Conservation (phyloP, 2,797 vertebrate genomes). For the Artibeus jamaicensis region DNA sequence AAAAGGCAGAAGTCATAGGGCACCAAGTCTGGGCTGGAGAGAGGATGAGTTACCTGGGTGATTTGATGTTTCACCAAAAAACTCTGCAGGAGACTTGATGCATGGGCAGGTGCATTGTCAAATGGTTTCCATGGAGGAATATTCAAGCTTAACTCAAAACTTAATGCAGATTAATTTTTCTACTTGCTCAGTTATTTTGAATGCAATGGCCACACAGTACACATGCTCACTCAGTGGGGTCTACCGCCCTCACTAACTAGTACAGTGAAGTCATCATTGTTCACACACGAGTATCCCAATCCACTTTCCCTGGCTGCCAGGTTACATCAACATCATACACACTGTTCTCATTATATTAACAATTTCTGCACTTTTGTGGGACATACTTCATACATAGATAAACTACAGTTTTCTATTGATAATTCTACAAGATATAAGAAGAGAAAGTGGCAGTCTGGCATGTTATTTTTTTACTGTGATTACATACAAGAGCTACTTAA, state of each 20-base stretch:
- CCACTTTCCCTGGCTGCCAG: neutral
- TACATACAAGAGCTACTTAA: neutral
- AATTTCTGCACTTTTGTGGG: neutral
- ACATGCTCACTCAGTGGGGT: neutral
- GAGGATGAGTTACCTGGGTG: neutral
- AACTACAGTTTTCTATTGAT: neutral
- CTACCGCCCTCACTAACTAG: neutral
- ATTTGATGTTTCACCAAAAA: neutral
- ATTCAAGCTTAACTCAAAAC: neutral
- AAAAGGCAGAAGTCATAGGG: neutral
- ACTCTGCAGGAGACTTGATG: neutral
- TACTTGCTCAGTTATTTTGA: neutral
- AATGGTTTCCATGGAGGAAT: neutral
- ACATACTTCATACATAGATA: neutral
- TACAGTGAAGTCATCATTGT: neutral
- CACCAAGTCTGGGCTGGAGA: neutral
- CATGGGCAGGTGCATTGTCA: neutral
- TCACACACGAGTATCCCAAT: neutral
- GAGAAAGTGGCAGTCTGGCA: neutral
- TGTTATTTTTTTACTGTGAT: neutral
- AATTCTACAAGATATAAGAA: neutral
- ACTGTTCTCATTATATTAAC: neutral
- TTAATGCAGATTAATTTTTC: neutral
- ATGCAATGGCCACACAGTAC: neutral
- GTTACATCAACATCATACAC: neutral